phyloP scores from a whole-genome alignment of 2,797 vertebrate genomes.

The Sylvilagus floridanus region DNA sequence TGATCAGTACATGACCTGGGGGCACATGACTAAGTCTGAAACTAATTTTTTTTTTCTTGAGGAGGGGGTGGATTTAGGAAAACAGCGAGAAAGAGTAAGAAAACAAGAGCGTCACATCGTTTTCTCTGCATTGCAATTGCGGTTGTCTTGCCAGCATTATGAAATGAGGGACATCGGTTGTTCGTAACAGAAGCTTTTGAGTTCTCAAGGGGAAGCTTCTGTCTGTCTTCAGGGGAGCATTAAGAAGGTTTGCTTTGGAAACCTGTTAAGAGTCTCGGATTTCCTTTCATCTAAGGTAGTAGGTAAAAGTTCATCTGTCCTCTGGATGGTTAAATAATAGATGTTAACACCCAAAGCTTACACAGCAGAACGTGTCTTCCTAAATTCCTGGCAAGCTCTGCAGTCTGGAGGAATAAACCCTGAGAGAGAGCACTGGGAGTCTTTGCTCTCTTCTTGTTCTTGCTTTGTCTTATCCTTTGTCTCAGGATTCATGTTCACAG shows the following conservation, averaged over 20 bases:
- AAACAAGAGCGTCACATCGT: not conserved
- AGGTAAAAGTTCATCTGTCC: constrained; percentile 62
- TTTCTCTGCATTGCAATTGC: not conserved
- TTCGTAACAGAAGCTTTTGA: constrained; percentile 7
- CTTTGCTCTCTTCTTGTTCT: not conserved
- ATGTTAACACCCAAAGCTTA: constrained; percentile 18
- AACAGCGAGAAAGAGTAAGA: constrained; percentile 31
- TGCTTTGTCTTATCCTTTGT: not conserved
- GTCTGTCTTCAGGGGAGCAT: constrained; percentile 65
- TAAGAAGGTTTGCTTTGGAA: constrained; percentile 63
- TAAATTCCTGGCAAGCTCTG: not conserved
- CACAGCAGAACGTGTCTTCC: too few species aligned
- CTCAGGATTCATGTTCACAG: not conserved
- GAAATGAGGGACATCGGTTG: not conserved
- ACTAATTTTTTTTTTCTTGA: constrained; percentile 38
- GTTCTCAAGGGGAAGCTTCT: constrained; percentile 36
- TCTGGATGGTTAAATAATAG: constrained; percentile 55
- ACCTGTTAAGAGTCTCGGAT: not conserved
- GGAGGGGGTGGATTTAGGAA: not conserved
- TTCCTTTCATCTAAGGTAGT: constrained; percentile 68
- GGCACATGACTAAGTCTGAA: not conserved
- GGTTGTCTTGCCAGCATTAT: not conserved
- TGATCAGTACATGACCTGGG: constrained; percentile 21
- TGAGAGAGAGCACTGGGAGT: not conserved
- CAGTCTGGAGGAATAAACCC: not conserved